Conservation (phyloP, 2,888 invertebrate species). For the Tanytarsus gracilentus region DNA sequence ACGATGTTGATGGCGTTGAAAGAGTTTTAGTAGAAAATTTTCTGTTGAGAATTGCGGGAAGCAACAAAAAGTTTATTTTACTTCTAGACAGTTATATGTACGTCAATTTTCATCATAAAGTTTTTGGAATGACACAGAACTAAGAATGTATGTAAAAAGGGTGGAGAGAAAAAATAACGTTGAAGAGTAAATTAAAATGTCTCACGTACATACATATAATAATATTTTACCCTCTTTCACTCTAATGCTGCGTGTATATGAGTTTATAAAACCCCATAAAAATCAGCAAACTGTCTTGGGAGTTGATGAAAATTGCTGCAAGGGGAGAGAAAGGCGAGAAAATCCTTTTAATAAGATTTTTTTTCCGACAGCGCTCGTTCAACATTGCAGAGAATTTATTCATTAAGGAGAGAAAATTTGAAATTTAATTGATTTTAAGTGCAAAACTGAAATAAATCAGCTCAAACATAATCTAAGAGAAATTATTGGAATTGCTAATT, state of each 20-base stretch:
- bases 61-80: neutral
- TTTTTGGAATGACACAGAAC: neutral
- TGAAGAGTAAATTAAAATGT: constrained; percentile 17
- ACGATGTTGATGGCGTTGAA: neutral
- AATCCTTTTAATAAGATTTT: constrained; percentile 13
- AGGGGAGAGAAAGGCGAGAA: neutral
- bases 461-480: too few species aligned
- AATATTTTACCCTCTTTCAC: too few species aligned
- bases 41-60: neutral
- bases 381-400: neutral
- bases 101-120: constrained; percentile 17
- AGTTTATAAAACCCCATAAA: neutral
- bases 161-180: too few species aligned
- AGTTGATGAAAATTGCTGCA: neutral
- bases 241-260: neutral
- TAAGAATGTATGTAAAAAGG: too few species aligned
- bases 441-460: too few species aligned
- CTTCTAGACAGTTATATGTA: neutral
- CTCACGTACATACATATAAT: neutral
- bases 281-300: neutral
- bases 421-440: too few species aligned
- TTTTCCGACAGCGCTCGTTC: neutral
- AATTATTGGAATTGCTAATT: too few species aligned
- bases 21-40: neutral
- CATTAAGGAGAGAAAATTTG: neutral